Evolutionary conservation across 2,797 vertebrate species (phyloP), one percentile per base, ranked within the genome.

Genomic region (Geotrypetes seraphini): DNA sequence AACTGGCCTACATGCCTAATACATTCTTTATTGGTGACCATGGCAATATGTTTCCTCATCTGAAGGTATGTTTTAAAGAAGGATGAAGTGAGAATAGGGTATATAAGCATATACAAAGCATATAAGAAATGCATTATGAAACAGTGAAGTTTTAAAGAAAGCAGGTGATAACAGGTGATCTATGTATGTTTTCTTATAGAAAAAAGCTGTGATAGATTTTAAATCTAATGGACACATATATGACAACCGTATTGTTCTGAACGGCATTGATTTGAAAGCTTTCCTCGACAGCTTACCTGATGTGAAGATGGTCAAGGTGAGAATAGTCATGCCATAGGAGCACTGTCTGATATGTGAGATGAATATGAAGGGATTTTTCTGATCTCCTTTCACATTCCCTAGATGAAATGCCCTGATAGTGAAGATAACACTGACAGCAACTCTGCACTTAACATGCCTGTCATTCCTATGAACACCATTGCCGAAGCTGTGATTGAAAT

Each of bases 21-120:
- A 97, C 96, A 7, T 99, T 97, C 75, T 98, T 98, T 54, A 97
- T 99, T 33, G 96, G 96, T 63, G 96, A 99, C 66, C 96, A 99
- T 1, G 95, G 94, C 40, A 98, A 98, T 66, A 99, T 99, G 96
- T 99, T 98, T 50, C 95, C 96, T 31, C 96, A 99, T 58, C 81
- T 99, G 29, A 99, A 99, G 91, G 95, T 93, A 73, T 0, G 56
- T 44, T 23, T n/a, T n/a, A n/a, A n/a, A n/a, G n/a, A n/a, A n/a
- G n/a, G n/a, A n/a, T n/a, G n/a, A n/a, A n/a, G n/a, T n/a, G 33
- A 12, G 36, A 31, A 12, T 5, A 28, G n/a, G 5, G 7, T 4
- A 4, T 4, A 4, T n/a, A 7, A 7, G 19, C n/a, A n/a, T n/a
- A n/a, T n/a, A 4, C 10, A 7, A 6, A 5, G 10, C 14, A 17